Evolutionary conservation across 1,140 invertebrate genomes (phyloP), one percentile per base, ranked within the genome.

Genomic region (Eurosta solidaginis): DNA sequence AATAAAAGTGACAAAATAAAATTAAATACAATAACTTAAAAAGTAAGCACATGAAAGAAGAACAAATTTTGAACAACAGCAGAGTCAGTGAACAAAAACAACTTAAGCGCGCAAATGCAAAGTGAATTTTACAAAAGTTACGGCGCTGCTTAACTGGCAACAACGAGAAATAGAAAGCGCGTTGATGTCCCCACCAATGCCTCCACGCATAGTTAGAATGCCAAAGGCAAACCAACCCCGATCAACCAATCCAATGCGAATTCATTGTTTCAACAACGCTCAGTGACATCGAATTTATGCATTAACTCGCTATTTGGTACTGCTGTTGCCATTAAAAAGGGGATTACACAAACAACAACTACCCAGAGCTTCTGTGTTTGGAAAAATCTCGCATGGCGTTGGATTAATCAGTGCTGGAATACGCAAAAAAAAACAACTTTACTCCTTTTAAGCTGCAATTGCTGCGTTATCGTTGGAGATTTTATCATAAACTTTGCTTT

Each of bases 211-310:
- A n/a, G n/a, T n/a, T n/a, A n/a, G n/a, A n/a, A n/a, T n/a, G n/a
- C n/a, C n/a, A n/a, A n/a, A n/a, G n/a, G n/a, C n/a, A n/a, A n/a
- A n/a, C n/a, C n/a, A n/a, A n/a, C n/a, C n/a, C n/a, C n/a, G n/a
- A 12, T n/a, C 45, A 14, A 47, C 14, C 45, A 40, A n/a, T n/a
- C 7, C 29, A 20, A 29, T 9, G 6, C n/a, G n/a, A n/a, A n/a
- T n/a, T n/a, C n/a, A n/a, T n/a, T n/a, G n/a, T n/a, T n/a, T n/a
- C n/a, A n/a, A n/a, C n/a, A 25, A 54, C 22, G n/a, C 59, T 10
- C 1, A 68, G n/a, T n/a, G n/a, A n/a, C n/a, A n/a, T n/a, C n/a
- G n/a, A 68, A 68, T 68, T 68, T 68, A 68, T 68, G 59, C 40
- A 40, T 68, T 68, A 68, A 68, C 33, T 29, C 59, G 59, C 33